Base-by-base conservation (phyloP, 30 jellyfish, hydroid and myxozoan genomes). In the Mastigias papua region DNA sequence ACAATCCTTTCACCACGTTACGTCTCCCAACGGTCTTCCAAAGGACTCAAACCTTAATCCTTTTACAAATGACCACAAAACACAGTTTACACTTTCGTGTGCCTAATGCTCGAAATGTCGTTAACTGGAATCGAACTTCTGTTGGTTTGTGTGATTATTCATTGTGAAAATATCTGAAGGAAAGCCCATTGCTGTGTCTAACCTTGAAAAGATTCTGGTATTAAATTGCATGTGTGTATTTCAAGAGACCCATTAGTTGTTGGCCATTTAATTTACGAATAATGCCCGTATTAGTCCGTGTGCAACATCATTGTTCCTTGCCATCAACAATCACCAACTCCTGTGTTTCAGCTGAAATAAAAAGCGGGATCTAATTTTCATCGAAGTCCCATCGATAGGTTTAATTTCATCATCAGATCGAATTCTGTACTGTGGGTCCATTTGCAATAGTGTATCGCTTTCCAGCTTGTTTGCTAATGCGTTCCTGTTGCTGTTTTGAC, bases 11-110 rank as follows among this genome's bases (percentile, higher is more conserved):
- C 27, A 63, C 74, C 22, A 72, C 23, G 68, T 25, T 21, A 25
- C 48, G 23, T 34, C 21, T 72, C 83, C 83, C 83, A 49, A 34
- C 46, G 83, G 67, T 72, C 2, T 72, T 72, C 67, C 68, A 32
- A 16, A 1, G 16, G 64, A 69, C 31, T 69, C 30, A 17, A 8
- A 17, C 42, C 16, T 30, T 11, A 25, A 34, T 1, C 34, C 48
- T 34, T 49, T 72, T 37, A 27, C 21, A 15, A 2, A 37, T 21
- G 6, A 68, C 26, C 26, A 72, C 63, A 33, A 35, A 30, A 19
- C 63, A 27, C 37, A 37, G 67, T 37, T 72, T 34, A 42, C 83
- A 72, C 83, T 10, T 37, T 9, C 68, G 13, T 72, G 48, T 23
- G n/a, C 68, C 34, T 10, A 33, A 4, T 37, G 21, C 67, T 49